Evolutionary conservation across 92 coral and sea anemone species (phyloP), one percentile per base, ranked within the genome.

Genomic region (Umimayanthus chanpuru): DNA sequence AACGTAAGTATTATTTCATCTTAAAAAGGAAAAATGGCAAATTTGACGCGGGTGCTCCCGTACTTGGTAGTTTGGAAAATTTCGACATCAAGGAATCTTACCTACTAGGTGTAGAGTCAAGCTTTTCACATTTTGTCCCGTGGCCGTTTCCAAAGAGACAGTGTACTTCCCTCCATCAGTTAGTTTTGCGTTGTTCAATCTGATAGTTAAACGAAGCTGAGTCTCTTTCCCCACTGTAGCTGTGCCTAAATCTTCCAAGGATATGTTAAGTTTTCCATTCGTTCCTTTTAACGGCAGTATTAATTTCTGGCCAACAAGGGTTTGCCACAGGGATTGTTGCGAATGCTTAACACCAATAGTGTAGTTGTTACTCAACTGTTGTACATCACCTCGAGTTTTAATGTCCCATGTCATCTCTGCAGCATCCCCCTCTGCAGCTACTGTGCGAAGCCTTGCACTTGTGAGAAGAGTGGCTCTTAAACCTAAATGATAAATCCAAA

Each of bases 191-290:
- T 75, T 38, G 28, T 75, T n/a, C 47, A 75, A 43, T 75, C 26
- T 75, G 41, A 75, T 38, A 12, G 79, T 75, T 25, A 75, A 75
- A 39, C 44, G 50, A 75, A 75, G 79, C n/a, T 75, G 79, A 36
- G n/a, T 75, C 44, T 9, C 39, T 38, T 39, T 75, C 10, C 79
- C 44, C 47, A 21, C 12, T 36, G 53, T 20, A 39, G 44, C 79
- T 32, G 40, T 32, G 6, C 77, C 43, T 32, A 43, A 73, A 18
- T 73, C 77, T 75, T 39, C 79, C 47, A 75, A 28, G 1, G 79
- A 36, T 75, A 75, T 11, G 44, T 75, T 75, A 36, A 75, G 25
- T 28, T 75, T 75, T 38, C 79, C 44, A 0, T 39, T 23, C 50
- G 16, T 20, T 39, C 79, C 79, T 39, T 39, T 75, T 75, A 75